Base-by-base conservation (phyloP, 2,113 vertebrate genomes). In the Choloepus hoffmanni region DNA sequence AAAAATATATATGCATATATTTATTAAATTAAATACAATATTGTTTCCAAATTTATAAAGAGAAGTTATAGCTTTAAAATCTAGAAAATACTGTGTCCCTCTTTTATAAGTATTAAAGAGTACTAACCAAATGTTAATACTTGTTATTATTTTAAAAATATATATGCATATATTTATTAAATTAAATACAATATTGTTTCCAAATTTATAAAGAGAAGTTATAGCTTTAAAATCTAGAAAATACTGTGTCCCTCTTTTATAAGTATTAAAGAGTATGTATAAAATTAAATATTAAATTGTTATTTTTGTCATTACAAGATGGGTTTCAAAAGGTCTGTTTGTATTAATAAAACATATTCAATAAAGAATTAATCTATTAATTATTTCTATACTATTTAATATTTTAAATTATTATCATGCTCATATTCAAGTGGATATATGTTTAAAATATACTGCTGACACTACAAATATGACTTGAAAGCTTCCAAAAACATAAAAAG, bases 301-400 rank as follows among this genome's bases (percentile, higher is more conserved):
- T 78, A 81, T 92, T 95, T 92, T 33, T 72, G 95, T 96, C 97
- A 97, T 96, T 98, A 90, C 43, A 93, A 97, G 84, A 93, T 94
- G 43, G 36, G 48, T 97, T 96, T 96, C 96, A 81, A 93, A 98
- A 96, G 74, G 96, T 95, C 81, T 97, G 62, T 96, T 96, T 95
- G 0, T 33, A 96, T 97, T 94, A 96, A 87, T 3, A 48, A 87
- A 85, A 97, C 92, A 76, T 94, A 97, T 94, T 97, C 95, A 97
- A 30, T 62, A 95, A 97, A 98, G 45, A 85, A 93, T 87, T 95
- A 96, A 97, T 85, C 76, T 96, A 91, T 76, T 93, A 97, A 95
- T 95, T 92, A 96, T 88, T 96, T 95, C 82, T 96, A 33, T 62
- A 84, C 81, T 77, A 95, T 95, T 98, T 98, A 92, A 90, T 96